Percentiles rank a stretch among this genome's conserved stretches.
These are phyloP conservation scores for Xenentodon cancila DNA, from an alignment of 2,797 vertebrate genomes.

Conservation along the genomic window DNA sequence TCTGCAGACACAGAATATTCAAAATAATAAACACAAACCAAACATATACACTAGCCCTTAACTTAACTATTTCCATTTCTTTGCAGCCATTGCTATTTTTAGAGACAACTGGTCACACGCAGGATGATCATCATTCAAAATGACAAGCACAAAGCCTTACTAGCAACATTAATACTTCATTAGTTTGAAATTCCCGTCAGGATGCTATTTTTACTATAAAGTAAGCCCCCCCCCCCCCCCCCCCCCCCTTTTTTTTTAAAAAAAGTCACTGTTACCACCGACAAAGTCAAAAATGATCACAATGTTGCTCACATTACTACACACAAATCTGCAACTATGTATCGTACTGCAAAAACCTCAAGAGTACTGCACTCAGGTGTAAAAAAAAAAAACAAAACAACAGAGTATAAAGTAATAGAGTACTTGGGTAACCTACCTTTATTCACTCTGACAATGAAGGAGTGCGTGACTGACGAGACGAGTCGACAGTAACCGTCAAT, in stretches of 20 bases:
- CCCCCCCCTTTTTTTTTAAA: not conserved
- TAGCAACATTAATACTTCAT: conserved; percentile 24
- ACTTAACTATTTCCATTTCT: conserved; percentile 11
- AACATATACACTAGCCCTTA: conserved; percentile 7
- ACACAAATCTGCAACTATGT: too few relatives aligned
- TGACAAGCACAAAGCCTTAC: conserved; percentile 32
- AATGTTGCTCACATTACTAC: not conserved
- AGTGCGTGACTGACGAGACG: conserved; percentile 88
- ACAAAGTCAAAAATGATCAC: not conserved
- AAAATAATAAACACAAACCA: conserved; percentile 18
- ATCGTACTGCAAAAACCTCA: too few relatives aligned
- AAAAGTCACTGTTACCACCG: not conserved
- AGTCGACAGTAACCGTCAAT: conserved; percentile 98
- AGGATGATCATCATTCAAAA: conserved; percentile 47
- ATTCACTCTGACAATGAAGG: conserved; percentile 94
- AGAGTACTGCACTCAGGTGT: too few relatives aligned
- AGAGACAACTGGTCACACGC: conserved; percentile 26
- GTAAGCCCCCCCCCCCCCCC: not conserved
- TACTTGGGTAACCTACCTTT: conserved; percentile 85
- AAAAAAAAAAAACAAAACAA: not conserved
- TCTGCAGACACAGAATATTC: conserved; percentile 81
- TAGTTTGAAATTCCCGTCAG: conserved; percentile 12
- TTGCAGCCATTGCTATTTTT: conserved; percentile 44
- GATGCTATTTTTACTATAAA: conserved; percentile 8
- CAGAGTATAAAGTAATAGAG: not conserved